These are phyloP conservation scores for Hystrix cristata DNA, from an alignment of 2,113 vertebrate genomes.

Conservation along the genomic window DNA sequence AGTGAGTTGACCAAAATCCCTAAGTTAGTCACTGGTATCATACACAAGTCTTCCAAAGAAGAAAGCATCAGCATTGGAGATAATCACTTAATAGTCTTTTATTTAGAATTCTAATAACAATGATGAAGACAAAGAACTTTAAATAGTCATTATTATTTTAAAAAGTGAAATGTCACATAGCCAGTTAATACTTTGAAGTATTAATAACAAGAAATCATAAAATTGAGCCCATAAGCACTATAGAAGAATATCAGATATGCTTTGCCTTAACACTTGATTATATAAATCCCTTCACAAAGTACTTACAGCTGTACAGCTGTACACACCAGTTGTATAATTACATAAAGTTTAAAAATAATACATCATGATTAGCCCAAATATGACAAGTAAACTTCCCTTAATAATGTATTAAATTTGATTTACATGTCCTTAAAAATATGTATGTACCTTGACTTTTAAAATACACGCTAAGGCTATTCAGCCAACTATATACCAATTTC, in stretches of 20 bases:
- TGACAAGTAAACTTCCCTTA: conserved; percentile 88
- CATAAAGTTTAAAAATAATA: conserved; percentile 90
- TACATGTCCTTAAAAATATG: conserved; percentile 88
- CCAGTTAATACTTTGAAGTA: neutral
- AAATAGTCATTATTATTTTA: neutral
- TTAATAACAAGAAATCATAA: conserved; percentile 60
- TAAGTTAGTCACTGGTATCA: neutral
- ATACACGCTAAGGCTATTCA: conserved; percentile 77
- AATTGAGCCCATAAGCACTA: neutral
- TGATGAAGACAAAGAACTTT: conserved; percentile 31
- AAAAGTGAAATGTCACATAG: neutral
- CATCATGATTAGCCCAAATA: conserved; percentile 88
- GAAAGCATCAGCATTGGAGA: neutral
- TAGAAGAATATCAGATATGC: conserved; percentile 25
- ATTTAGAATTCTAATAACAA: conserved; percentile 52
- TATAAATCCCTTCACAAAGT: conserved; percentile 86
- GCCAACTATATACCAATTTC: conserved; percentile 62
- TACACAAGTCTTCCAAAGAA: neutral
- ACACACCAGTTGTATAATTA: conserved; percentile 88
- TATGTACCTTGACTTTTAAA: conserved; percentile 86
- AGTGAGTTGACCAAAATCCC: neutral
- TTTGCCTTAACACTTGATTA: conserved; percentile 60
- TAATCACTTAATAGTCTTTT: neutral
- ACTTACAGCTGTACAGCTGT: conserved; percentile 89
- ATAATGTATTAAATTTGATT: conserved; percentile 89